phyloP scores from a whole-genome alignment of 2,888 invertebrate genomes.

The Zele albiditarsus region DNA sequence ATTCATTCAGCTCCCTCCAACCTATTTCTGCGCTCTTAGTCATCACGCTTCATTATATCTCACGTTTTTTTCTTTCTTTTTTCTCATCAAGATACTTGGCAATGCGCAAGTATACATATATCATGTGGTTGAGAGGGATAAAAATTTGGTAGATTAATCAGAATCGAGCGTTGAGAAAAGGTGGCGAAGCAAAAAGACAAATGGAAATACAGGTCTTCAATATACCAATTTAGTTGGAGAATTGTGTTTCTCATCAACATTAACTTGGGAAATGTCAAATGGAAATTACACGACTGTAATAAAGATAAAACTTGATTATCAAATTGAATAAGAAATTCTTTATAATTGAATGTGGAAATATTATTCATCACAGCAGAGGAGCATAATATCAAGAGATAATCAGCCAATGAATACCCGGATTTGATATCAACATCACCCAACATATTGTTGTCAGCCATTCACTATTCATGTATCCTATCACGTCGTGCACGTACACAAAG shows the following conservation, averaged over 20 bases:
- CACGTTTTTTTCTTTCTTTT: slow-evolving; percentile 18
- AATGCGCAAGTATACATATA: neutral
- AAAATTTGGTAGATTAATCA: slow-evolving; percentile 4
- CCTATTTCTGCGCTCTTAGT: neutral
- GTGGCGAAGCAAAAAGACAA: neutral
- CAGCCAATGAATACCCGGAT: too few relatives aligned
- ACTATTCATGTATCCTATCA: too few relatives aligned
- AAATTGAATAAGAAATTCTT: neutral
- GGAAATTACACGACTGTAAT: neutral
- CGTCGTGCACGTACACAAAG: too few relatives aligned
- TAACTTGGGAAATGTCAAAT: neutral
- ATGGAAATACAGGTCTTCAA: neutral
- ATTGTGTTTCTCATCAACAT: neutral
- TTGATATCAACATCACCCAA: too few relatives aligned
- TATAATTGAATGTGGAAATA: too few relatives aligned
- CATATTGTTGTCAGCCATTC: too few relatives aligned
- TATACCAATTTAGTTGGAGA: neutral
- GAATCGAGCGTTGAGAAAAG: neutral
- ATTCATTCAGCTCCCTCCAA: neutral
- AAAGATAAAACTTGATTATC: neutral
- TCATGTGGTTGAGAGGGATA: neutral
- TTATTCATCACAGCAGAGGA: too few relatives aligned
- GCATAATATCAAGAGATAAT: too few relatives aligned
- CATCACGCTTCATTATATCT: slow-evolving; percentile 27
- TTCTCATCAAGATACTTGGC: neutral